Conservation (phyloP, 2,888 invertebrate genomes). For the Liopterus haemorrhoidalis region DNA sequence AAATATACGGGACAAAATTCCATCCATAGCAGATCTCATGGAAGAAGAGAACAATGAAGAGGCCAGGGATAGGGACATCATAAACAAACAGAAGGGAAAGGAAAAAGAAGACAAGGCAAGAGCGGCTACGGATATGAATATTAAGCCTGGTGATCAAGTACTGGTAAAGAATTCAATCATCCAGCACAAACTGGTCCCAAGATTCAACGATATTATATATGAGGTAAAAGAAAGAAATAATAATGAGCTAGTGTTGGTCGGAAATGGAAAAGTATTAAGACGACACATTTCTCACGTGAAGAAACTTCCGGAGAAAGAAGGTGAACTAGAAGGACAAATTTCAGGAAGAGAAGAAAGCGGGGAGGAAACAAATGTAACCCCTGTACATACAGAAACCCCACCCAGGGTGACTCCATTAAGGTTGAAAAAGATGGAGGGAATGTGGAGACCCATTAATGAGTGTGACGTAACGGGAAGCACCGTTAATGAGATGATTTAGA, state of each 20-base stretch:
- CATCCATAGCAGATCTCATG: constrained; percentile 22
- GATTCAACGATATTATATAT: constrained; percentile 14
- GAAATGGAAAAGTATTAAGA: constrained; percentile 15
- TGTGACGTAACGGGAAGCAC: no score
- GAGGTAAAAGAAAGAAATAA: constrained; percentile 16
- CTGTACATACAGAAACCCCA: no score
- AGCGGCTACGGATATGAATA: constrained; percentile 6
- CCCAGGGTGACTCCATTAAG: no score
- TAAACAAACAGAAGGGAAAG: constrained; percentile 32
- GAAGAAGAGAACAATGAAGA: constrained; percentile 25
- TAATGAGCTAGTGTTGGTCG: constrained; percentile 15
- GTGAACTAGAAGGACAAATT: no score
- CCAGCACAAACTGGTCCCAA: constrained; percentile 2
- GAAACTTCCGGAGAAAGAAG: constrained; percentile 14
- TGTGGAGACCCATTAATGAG: no score
- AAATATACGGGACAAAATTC: constrained; percentile 31
- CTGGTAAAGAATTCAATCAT: constrained; percentile 10
- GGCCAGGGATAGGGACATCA: constrained; percentile 26
- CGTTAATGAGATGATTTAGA: no score
- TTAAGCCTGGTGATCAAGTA: constrained; percentile 16
- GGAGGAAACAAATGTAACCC: no score
- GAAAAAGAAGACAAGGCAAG: constrained; percentile 29
- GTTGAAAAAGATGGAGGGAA: no score
- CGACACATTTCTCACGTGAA: constrained; percentile 16
- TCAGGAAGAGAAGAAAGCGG: no score